A percentile compares a stretch with the other conserved stretches of the same genome.
phyloP scores from a whole-genome alignment of 2,797 vertebrate genomes.

The Scarus forsteni region DNA sequence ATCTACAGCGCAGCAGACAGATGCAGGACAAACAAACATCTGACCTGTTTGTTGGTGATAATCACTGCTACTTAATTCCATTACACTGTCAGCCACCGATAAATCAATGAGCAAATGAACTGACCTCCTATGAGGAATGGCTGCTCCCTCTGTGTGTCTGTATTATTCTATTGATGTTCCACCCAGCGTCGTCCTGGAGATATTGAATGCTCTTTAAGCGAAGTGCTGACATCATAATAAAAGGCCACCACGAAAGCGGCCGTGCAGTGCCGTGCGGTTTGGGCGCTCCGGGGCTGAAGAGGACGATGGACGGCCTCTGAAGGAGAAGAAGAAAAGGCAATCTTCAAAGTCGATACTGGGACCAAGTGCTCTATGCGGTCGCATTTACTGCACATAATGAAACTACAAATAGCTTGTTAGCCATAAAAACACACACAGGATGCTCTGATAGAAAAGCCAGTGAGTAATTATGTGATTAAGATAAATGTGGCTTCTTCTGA shows the following conservation, averaged over 20 bases:
- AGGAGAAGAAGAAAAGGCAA: conserved; percentile 68
- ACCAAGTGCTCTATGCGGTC: conserved; percentile 72
- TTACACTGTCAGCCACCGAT: conserved; percentile 81
- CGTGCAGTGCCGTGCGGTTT: conserved; percentile 60
- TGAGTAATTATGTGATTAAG: conserved; percentile 59
- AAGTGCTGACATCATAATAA: conserved; percentile 89
- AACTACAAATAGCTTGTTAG: conserved; percentile 68
- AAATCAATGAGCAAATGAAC: conserved; percentile 87
- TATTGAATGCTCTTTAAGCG: conserved; percentile 86
- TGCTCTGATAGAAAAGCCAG: conserved; percentile 31
- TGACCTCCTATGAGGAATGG: conserved; percentile 77
- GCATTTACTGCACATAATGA: conserved; percentile 70
- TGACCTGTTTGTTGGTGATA: conserved; percentile 80
- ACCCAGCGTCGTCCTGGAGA: conserved; percentile 74
- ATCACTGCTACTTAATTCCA: conserved; percentile 81
- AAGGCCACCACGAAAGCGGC: conserved; percentile 71
- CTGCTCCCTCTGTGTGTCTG: conserved; percentile 63
- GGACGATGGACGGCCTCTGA: conserved; percentile 62
- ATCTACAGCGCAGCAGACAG: conserved; percentile 29
- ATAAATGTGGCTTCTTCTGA: conserved; percentile 60
- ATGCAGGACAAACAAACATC: conserved; percentile 66
- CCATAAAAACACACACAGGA: conserved; percentile 42
- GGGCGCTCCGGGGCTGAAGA: conserved; percentile 69
- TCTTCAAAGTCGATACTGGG: conserved; percentile 78
- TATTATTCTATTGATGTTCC: conserved; percentile 83